These are phyloP conservation scores for Empidonax alnorum DNA, from an alignment of 2,113 vertebrate species.

Conservation along the genomic window DNA sequence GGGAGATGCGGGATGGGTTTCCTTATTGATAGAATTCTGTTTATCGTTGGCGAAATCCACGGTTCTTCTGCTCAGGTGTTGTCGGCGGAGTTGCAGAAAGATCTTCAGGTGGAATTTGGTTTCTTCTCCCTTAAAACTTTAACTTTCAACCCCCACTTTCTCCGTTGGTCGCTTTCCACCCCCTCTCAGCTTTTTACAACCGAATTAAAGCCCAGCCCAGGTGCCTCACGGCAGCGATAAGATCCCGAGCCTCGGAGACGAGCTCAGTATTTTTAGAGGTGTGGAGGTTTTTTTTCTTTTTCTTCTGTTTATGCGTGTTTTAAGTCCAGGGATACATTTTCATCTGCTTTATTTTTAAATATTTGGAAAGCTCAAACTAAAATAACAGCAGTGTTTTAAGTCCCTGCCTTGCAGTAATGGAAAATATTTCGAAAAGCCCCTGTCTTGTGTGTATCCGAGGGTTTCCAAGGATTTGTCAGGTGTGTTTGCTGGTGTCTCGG, in stretches of 20 bases:
- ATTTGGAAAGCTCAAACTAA: conserved; percentile 60
- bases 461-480: conserved; percentile 54
- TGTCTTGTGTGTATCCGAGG: background rate
- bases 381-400: conserved; percentile 50
- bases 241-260: background rate
- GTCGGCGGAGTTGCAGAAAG: background rate
- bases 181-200: background rate
- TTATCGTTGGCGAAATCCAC: background rate
- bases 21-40: background rate
- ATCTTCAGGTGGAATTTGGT: background rate
- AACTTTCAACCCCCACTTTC: background rate
- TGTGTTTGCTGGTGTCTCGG: background rate
- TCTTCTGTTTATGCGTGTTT: background rate
- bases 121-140: background rate
- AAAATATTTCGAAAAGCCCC: conserved; percentile 57
- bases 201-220: background rate
- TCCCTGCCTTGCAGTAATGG: conserved; percentile 49
- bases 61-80: background rate
- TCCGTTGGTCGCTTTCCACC: background rate
- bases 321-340: conserved; percentile 13
- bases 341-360: conserved; percentile 62
- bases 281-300: background rate
- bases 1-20: background rate
- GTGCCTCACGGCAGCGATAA: background rate
- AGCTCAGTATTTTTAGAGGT: conserved; percentile 37